phyloP scores from a whole-genome alignment of 2,113 vertebrate species.

The Gymnorhina tibicen region DNA sequence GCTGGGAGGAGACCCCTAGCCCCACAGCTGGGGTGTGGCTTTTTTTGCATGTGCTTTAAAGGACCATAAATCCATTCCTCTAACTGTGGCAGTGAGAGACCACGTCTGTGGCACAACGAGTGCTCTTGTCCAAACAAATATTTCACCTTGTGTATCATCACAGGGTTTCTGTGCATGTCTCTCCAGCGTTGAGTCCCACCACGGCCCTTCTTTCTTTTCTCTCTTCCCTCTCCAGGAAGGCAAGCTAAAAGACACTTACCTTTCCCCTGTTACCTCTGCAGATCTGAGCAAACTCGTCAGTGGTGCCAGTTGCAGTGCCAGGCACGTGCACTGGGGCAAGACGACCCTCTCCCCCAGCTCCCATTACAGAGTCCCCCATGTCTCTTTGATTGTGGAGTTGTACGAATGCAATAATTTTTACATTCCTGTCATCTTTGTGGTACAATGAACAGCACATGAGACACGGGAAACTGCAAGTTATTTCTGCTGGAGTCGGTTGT shows the following conservation, averaged over 20 bases:
- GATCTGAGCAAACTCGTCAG: neutral
- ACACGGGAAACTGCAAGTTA: neutral
- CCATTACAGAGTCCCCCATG: neutral
- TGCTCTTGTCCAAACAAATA: neutral
- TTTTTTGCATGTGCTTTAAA: neutral
- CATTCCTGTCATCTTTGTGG: constrained; percentile 31
- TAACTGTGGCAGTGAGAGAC: accelerated
- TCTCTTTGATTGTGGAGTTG: neutral
- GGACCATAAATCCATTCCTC: neutral
- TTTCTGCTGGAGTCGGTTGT: neutral
- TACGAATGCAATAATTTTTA: neutral
- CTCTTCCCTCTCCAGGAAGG: neutral
- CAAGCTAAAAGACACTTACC: neutral
- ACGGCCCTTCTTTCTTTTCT: neutral
- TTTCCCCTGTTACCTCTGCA: neutral
- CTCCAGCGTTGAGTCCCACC: neutral
- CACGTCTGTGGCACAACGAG: neutral
- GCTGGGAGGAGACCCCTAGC: neutral
- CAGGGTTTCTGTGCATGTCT: neutral
- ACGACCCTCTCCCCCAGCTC: neutral
- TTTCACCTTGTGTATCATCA: neutral
- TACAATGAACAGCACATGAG: neutral
- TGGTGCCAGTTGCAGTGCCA: neutral
- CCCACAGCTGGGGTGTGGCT: neutral
- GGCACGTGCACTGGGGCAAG: accelerated